A percentile compares a stretch with the other conserved stretches of the same genome.
These are phyloP conservation scores for Microcebus lehilahytsara DNA, from an alignment of 2,113 vertebrate genomes.

Conservation along the genomic window DNA sequence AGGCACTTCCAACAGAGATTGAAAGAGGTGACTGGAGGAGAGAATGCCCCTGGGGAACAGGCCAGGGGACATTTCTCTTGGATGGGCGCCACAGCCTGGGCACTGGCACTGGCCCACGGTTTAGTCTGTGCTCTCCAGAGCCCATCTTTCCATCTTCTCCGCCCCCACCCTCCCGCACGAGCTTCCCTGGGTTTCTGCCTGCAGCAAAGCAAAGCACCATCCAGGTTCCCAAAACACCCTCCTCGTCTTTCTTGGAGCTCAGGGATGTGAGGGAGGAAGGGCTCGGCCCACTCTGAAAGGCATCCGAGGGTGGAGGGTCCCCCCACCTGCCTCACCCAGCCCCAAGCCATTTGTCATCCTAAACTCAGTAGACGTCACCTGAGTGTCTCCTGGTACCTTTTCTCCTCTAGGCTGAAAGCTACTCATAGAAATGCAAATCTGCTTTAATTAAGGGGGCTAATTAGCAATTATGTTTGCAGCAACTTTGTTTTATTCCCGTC, in stretches of 20 bases:
- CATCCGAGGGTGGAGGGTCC: not conserved
- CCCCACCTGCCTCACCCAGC: not conserved
- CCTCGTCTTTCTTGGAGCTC: not conserved
- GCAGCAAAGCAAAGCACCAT: not conserved
- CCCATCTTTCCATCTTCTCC: not conserved
- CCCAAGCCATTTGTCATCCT: not conserved
- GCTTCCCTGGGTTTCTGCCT: not conserved
- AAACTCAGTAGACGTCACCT: not conserved
- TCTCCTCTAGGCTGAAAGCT: slow-evolving; percentile 78
- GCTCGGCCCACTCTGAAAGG: not conserved
- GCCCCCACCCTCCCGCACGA: not conserved
- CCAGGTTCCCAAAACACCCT: not conserved
- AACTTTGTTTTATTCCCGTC: slow-evolving; percentile 63
- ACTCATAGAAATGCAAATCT: slow-evolving; percentile 91
- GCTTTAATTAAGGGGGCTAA: slow-evolving; percentile 91
- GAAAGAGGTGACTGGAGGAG: not conserved
- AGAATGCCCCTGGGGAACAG: not conserved
- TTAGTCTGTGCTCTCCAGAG: not conserved
- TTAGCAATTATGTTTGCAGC: slow-evolving; percentile 88
- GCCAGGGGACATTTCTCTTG: not conserved
- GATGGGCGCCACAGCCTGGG: not conserved
- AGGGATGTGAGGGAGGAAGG: not conserved
- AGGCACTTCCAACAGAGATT: not conserved
- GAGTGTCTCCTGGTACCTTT: slow-evolving; percentile 20
- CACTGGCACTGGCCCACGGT: not conserved